Base-by-base conservation (phyloP, 2,113 vertebrate species). In the Ailurus styani region DNA sequence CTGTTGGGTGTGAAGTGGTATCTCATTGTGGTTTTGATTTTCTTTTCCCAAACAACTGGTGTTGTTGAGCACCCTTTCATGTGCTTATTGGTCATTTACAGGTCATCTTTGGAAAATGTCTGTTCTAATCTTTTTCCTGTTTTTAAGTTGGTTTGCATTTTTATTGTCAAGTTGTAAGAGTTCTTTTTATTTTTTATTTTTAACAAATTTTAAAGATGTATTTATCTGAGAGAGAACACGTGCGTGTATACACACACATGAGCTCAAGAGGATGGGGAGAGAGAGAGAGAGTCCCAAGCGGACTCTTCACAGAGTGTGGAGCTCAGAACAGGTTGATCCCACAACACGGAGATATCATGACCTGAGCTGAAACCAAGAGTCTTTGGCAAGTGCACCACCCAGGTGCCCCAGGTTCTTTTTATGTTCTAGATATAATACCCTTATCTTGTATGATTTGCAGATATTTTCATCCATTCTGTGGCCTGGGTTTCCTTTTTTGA, bases 1-100 rank as follows among this genome's bases (percentile, higher is more conserved):
- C 7, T 40, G 1, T 57, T 54, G 23, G 42, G 52, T 66, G 31
- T 66, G 62, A 34, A 66, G 31, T 7, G 60, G 62, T 66, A 66
- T 34, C 31, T 85, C 40, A 73, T 34, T 86, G 79, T 79, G 73
- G 47, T 83, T 96, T 96, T 83, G 57, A 91, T 78, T 96, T 93
- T 25, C 20, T 17, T 92, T 93, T 84, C 84, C 50, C 55, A 47
- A n/a, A 17, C 15, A 21, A 60, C 10, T 79, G 64, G 52, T 20
- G 11, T 60, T 82, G 11, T 37, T 81, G 47, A 62, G 4, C 15
- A 92, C 57, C 21, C 52, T 95, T 81, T 85, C 68, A 37, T 73
- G 7, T 92, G 25, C 27, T 75, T 94, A 40, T 89, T 70, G 50
- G 27, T 73, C 37, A 90, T 77, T 82, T 62, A 4, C 78, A 3